phyloP scores from a whole-genome alignment of 92 coral and sea anemone species.

The Porites lobata region DNA sequence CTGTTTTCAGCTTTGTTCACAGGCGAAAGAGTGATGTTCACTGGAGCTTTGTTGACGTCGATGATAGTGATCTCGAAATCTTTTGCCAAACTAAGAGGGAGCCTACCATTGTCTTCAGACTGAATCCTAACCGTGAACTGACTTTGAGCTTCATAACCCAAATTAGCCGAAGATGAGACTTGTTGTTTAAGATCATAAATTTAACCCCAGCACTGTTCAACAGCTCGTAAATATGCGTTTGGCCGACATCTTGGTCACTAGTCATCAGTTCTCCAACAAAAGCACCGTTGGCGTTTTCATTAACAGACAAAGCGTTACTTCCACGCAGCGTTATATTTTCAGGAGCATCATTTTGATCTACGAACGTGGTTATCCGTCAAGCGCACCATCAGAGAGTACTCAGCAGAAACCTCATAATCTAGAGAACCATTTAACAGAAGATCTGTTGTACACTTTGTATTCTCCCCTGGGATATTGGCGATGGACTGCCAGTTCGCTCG shows the following conservation, averaged over 20 bases:
- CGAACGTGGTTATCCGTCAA: constrained; percentile 71
- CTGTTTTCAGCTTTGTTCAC: constrained; percentile 85
- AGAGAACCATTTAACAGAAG: constrained; percentile 64
- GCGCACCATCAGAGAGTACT: constrained; percentile 65
- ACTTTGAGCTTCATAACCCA: constrained; percentile 70
- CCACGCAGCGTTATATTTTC: constrained; percentile 74
- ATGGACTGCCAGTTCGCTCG: constrained; percentile 51
- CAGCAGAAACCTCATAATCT: constrained; percentile 73
- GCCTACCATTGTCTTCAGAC: constrained; percentile 73
- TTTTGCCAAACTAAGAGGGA: constrained; percentile 51
- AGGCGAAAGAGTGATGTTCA: constrained; percentile 68
- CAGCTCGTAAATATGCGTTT: constrained; percentile 69
- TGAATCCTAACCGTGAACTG: constrained; percentile 55
- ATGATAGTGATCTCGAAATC: constrained; percentile 65
- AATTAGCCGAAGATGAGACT: constrained; percentile 75
- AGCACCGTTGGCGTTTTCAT: constrained; percentile 82
- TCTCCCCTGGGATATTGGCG: constrained; percentile 61
- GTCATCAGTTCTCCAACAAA: constrained; percentile 78
- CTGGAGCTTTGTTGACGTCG: constrained; percentile 94
- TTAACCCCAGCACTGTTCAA: constrained; percentile 75
- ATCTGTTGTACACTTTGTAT: constrained; percentile 69
- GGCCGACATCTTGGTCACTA: constrained; percentile 76
- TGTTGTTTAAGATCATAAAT: constrained; percentile 75
- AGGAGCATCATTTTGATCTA: constrained; percentile 81
- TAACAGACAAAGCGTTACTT: constrained; percentile 43